A percentile compares a stretch with the other conserved stretches of the same genome.
These are phyloP conservation scores for Ctenopoma kingsleyae DNA, from an alignment of 2,797 vertebrate species.

Conservation along the genomic window DNA sequence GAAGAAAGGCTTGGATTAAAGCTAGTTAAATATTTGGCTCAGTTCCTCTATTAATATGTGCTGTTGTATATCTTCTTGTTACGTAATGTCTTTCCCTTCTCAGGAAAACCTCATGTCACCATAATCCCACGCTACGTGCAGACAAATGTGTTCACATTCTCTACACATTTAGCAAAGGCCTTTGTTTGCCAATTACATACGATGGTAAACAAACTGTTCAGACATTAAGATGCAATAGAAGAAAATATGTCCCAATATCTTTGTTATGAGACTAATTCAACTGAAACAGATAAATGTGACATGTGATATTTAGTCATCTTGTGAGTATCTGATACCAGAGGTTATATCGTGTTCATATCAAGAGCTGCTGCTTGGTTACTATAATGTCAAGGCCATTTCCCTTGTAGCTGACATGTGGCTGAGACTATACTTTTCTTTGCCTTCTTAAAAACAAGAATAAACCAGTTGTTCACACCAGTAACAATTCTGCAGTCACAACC, in stretches of 20 bases:
- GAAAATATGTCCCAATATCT: background rate
- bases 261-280: background rate
- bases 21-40: constrained; percentile 10
- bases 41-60: constrained; percentile 5
- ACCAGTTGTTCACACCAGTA: background rate
- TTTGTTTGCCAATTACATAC: background rate
- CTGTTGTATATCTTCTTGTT: constrained; percentile 9
- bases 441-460: background rate
- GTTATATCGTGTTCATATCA: constrained; percentile 1
- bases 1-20: constrained; percentile 2
- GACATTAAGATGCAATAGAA: background rate
- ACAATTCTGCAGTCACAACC: background rate
- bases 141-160: too few species aligned
- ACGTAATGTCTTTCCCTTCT: constrained; percentile 49
- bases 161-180: too few species aligned
- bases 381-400: background rate
- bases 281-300: background rate
- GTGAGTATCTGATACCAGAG: background rate
- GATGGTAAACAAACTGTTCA: background rate
- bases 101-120: constrained; percentile 8
- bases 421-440: background rate
- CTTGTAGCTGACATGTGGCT: background rate
- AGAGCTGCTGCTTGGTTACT: background rate
- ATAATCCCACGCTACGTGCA: background rate
- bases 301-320: background rate